Percentiles rank a stretch among this genome's conserved stretches.
Conservation (phyloP, 2,113 vertebrate species). For the Gallinago jamesoni region DNA sequence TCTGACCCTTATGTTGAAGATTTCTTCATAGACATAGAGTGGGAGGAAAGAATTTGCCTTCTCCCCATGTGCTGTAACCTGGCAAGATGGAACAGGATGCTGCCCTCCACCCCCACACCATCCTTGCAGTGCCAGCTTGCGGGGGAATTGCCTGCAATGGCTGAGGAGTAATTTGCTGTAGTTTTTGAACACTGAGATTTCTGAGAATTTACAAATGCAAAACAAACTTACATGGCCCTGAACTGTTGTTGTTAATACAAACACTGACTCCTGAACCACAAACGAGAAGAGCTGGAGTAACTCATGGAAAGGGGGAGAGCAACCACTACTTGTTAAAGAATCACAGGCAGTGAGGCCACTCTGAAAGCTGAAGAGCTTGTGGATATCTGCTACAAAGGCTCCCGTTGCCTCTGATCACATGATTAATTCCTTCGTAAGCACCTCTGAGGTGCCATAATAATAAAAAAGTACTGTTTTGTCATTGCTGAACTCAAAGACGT, state of each 20-base stretch:
- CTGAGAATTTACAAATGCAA: neutral
- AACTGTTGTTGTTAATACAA: neutral
- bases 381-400: neutral
- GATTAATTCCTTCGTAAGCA: neutral
- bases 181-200: neutral
- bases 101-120: neutral
- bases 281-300: neutral
- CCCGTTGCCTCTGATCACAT: neutral
- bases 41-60: constrained; percentile 20
- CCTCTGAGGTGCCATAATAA: neutral
- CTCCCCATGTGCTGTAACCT: neutral
- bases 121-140: neutral
- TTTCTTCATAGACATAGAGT: neutral
- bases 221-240: neutral
- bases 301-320: neutral
- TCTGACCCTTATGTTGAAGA: neutral
- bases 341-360: neutral
- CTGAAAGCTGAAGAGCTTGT: neutral
- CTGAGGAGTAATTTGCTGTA: neutral
- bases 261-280: neutral
- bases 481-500: neutral
- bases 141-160: neutral
- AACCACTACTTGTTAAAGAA: neutral
- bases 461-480: neutral
- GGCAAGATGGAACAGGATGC: constrained; percentile 27